Evolutionary conservation across 2,797 vertebrate genomes (phyloP).

Genomic region (Neosilurus hyrtlii): DNA sequence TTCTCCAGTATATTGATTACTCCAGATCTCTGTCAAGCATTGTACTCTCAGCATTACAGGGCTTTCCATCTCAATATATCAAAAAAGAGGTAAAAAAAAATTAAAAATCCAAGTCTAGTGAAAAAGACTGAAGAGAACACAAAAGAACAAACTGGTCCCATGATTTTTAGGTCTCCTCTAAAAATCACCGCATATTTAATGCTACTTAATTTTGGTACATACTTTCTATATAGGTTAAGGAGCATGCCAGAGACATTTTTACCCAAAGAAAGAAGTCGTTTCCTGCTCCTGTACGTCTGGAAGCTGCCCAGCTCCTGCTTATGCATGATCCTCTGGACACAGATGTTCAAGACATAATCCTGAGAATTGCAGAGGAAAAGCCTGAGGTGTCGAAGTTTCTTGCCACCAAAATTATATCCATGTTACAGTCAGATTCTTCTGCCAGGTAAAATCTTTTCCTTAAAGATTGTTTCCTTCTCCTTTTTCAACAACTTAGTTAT

Average conservation of each 20-base stretch:
- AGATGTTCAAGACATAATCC: conserved; percentile 39
- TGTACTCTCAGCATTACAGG: conserved; percentile 30
- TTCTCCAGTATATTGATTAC: conserved; percentile 36
- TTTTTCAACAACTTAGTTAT: not conserved
- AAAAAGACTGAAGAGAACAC: not conserved
- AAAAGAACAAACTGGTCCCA: not conserved
- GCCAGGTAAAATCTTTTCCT: conserved; percentile 13
- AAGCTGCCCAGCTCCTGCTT: conserved; percentile 43
- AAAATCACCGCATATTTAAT: not conserved
- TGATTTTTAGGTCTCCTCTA: no score
- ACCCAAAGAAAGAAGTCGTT: conserved; percentile 32
- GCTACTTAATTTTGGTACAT: not conserved
- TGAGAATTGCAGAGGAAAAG: conserved; percentile 38
- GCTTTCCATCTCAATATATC: conserved; percentile 36
- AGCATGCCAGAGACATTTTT: conserved; percentile 35
- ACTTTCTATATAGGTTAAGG: conserved; percentile 31
- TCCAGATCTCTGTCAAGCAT: conserved; percentile 36
- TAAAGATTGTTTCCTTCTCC: not conserved
- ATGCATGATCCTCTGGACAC: conserved; percentile 17
- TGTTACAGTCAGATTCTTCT: conserved; percentile 22
- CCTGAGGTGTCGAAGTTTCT: conserved; percentile 41
- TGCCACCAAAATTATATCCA: conserved; percentile 26
- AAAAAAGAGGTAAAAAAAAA: conserved; percentile 33
- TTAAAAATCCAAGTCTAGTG: not conserved
- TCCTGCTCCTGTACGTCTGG: conserved; percentile 28